Base-by-base conservation (phyloP, 2,888 invertebrate species). In the Ecliptopera silaceata region DNA sequence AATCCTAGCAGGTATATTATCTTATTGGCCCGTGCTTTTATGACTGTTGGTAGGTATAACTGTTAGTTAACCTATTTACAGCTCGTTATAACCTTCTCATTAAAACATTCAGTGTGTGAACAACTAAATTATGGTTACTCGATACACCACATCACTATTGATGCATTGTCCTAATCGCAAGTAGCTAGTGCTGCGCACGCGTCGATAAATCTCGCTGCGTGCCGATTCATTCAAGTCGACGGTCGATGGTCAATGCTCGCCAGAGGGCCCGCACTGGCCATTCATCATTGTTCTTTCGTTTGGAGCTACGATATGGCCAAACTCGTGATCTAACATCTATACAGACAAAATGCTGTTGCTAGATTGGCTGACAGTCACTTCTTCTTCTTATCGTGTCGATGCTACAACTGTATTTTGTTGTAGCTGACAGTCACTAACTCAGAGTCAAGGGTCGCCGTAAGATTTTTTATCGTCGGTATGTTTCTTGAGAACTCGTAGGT, bases 101-200 rank as follows among this genome's bases (percentile, higher is more conserved):
- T n/a, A n/a, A n/a, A n/a, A n/a, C n/a, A n/a, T n/a, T n/a, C n/a
- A n/a, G n/a, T n/a, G n/a, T n/a, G n/a, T n/a, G n/a, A n/a, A n/a
- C n/a, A n/a, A 77, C 71, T 71, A 65, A 75, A 77, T 77, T 79
- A 81, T 83, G 83, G 78, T 75, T 69, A 20, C 41, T 0, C 26
- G 5, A 20, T 12, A 3, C 72, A 65, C 68, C 76, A 72, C 83
- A 80, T 82, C 80, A 75, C 80, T 81, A 80, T 75, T 75, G 77
- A 75, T 78, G 77, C 74, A 81, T 80, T 84, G 83, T 83, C 75
- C 79, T 76, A 73, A 79, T 71, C 67, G 71, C 59, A 45, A 59
- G 46, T 59, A 29, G 61, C 60, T 63, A 64, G 63, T 59, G 65
- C 50, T 55, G 56, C 36, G 47, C 56, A 61, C 50, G 45, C 43